Conservation (phyloP, 2,113 vertebrate genomes). For the Gadus chalcogrammus region DNA sequence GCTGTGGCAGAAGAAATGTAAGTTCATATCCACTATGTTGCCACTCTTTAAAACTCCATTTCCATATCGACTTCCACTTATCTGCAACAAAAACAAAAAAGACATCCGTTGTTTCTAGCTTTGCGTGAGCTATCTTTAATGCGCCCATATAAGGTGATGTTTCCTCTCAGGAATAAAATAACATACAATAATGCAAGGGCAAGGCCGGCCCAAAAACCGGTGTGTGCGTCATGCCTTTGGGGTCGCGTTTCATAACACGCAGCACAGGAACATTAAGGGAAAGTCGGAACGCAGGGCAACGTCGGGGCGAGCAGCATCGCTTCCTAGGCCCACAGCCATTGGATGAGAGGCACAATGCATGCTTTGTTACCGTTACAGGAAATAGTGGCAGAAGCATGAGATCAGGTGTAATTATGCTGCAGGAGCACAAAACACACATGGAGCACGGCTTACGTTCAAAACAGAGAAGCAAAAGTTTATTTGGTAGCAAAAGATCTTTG, state of each 20-base stretch:
- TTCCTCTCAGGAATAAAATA: not conserved
- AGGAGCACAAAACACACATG: not conserved
- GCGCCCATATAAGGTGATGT: not conserved
- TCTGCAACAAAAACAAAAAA: not conserved
- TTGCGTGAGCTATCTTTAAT: not conserved
- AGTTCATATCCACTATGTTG: too few relatives aligned
- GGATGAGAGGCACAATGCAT: slow-evolving; percentile 2
- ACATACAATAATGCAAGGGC: not conserved
- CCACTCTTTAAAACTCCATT: too few relatives aligned
- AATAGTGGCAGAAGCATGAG: not conserved
- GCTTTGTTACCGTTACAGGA: slow-evolving; percentile 13
- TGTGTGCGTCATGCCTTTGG: not conserved
- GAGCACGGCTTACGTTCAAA: not conserved
- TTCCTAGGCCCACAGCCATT: slow-evolving; percentile 16
- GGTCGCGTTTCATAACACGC: not conserved
- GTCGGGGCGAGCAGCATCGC: not conserved
- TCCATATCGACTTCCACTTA: not conserved
- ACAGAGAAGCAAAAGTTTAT: too few relatives aligned
- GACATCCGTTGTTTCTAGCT: not conserved
- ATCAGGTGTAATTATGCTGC: slow-evolving; percentile 10
- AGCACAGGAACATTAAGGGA: not conserved
- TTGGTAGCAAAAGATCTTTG: too few relatives aligned
- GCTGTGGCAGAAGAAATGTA: too few relatives aligned
- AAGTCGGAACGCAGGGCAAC: not conserved
- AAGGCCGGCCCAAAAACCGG: not conserved